Conservation (phyloP, 2,888 invertebrate genomes). For the Phania funesta region DNA sequence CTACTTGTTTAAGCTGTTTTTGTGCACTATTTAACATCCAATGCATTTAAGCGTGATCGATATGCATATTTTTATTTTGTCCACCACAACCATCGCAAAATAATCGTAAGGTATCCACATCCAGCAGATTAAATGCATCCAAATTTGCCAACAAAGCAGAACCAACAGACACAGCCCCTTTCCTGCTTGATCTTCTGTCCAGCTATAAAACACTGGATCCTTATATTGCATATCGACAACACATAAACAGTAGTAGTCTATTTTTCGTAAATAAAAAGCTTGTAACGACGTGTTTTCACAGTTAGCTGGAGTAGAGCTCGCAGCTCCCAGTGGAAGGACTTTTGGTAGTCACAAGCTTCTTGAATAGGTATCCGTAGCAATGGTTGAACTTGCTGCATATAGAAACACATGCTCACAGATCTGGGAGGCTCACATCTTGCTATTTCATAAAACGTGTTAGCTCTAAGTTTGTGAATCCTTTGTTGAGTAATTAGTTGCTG, state of each 20-base stretch:
- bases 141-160: slow-evolving; percentile 52
- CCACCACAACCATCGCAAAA: slow-evolving; percentile 38
- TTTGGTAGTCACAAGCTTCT: no score
- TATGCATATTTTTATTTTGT: slow-evolving; percentile 39
- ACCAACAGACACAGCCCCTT: slow-evolving; percentile 9
- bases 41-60: slow-evolving; percentile 39
- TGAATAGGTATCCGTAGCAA: neutral
- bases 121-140: slow-evolving; percentile 1
- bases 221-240: slow-evolving; percentile 44
- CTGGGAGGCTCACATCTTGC: slow-evolving; percentile 38
- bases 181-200: no score
- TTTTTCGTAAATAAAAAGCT: neutral
- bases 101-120: slow-evolving; percentile 35
- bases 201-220: slow-evolving; percentile 48
- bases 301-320: no score
- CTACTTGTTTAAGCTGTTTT: slow-evolving; percentile 27
- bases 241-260: slow-evolving; percentile 7
- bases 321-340: no score
- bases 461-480: slow-evolving; percentile 32
- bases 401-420: slow-evolving; percentile 45
- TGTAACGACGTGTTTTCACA: no score
- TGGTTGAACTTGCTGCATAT: slow-evolving; percentile 46
- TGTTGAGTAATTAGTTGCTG: slow-evolving; percentile 31
- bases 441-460: slow-evolving; percentile 10
- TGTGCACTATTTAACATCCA: slow-evolving; percentile 23